These are phyloP conservation scores for Drosophila nasuta DNA, from an alignment of 1,140 invertebrate genomes.

Conservation along the genomic window DNA sequence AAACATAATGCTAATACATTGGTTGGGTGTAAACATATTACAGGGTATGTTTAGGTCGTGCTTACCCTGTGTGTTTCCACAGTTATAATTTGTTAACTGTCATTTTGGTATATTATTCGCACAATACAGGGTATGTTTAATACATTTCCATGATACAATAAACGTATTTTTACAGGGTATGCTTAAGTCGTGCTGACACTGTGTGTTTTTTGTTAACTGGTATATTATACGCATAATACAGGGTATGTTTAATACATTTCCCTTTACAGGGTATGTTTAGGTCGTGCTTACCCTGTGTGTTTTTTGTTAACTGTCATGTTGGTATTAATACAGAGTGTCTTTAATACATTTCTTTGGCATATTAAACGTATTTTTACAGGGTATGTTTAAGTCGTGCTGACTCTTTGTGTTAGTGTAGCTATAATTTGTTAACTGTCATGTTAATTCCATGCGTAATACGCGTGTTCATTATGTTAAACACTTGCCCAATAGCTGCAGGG, in stretches of 20 bases:
- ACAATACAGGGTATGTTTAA: constrained; percentile 52
- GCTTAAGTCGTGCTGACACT: not conserved
- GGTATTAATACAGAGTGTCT: constrained; percentile 50
- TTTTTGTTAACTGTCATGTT: constrained; percentile 77
- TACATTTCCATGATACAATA: too few species aligned
- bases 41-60: not conserved
- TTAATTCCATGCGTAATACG: constrained; percentile 77
- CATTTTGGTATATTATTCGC: constrained; percentile 66
- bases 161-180: constrained; percentile 9
- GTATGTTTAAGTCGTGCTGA: not conserved
- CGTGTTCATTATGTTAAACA: constrained; percentile 83
- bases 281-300: not conserved
- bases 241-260: too few species aligned
- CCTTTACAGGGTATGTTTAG: not conserved
- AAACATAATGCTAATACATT: constrained; percentile 43
- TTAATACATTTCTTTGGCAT: too few species aligned
- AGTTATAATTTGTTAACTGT: constrained; percentile 64
- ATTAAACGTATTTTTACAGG: not conserved
- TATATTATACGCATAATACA: constrained; percentile 66
- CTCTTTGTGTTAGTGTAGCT: not conserved
- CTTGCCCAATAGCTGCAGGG: constrained; percentile 42
- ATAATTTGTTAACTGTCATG: constrained; percentile 46
- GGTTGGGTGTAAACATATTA: not conserved
- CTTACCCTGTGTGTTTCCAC: too few species aligned
- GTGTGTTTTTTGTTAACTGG: constrained; percentile 62